phyloP scores from a whole-genome alignment of 2,113 vertebrate species.

The Rhinogobius similis region DNA sequence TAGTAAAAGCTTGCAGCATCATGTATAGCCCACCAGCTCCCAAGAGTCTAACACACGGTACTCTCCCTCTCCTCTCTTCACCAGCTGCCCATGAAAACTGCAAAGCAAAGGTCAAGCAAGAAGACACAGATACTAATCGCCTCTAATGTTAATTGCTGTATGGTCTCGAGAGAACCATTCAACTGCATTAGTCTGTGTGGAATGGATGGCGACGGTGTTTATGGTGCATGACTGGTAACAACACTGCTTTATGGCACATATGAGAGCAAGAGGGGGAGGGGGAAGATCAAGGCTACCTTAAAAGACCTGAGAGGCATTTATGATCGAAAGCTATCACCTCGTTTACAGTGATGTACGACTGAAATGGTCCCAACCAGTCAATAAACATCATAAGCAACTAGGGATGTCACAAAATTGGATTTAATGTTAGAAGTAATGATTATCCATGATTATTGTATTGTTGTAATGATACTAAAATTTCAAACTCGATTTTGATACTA shows the following conservation, averaged over 20 bases:
- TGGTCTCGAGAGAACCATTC: constrained; percentile 35
- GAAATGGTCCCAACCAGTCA: constrained; percentile 36
- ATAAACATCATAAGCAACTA: constrained; percentile 41
- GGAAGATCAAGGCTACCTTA: constrained; percentile 5
- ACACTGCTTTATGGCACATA: constrained; percentile 8
- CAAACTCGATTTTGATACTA: too few species aligned
- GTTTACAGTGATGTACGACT: constrained; percentile 43
- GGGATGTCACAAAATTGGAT: too few species aligned
- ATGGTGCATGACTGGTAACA: constrained; percentile 9
- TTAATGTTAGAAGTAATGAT: too few species aligned
- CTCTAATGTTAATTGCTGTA: constrained; percentile 49
- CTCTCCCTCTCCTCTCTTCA: background rate
- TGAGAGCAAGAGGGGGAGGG: background rate
- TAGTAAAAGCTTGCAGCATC: constrained; percentile 30
- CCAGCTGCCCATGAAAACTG: constrained; percentile 22
- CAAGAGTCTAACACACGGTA: constrained; percentile 4
- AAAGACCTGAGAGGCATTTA: constrained; percentile 20
- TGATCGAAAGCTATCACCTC: constrained; percentile 43
- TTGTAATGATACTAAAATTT: too few species aligned
- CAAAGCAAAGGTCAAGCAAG: constrained; percentile 57
- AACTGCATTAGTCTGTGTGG: constrained; percentile 45
- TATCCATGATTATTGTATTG: too few species aligned
- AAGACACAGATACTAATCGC: constrained; percentile 43
- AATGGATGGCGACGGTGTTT: constrained; percentile 38
- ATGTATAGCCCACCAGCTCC: constrained; percentile 17